These are phyloP conservation scores for Sicus ferrugineus DNA, from an alignment of 2,888 invertebrate genomes.

Conservation along the genomic window DNA sequence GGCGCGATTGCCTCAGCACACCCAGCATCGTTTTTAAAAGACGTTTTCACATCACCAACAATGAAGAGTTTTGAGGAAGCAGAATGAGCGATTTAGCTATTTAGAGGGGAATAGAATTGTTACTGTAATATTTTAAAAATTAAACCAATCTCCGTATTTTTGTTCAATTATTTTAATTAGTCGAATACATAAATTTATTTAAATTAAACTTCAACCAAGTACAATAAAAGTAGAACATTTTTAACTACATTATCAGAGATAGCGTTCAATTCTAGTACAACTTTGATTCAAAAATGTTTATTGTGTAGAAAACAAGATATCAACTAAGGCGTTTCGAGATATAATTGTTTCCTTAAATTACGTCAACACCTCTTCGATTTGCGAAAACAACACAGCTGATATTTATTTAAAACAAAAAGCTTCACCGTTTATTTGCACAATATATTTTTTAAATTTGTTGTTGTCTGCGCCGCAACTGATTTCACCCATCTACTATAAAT, in stretches of 20 bases:
- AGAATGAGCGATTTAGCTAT: no score
- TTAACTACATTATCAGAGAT: constrained; percentile 16
- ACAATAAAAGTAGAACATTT: constrained; percentile 20
- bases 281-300: constrained; percentile 15
- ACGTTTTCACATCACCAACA: no score
- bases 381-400: constrained; percentile 18
- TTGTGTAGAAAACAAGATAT: constrained; percentile 5
- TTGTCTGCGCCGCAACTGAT: background rate
- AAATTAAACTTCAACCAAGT: constrained; percentile 17
- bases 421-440: constrained; percentile 31
- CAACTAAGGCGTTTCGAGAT: constrained; percentile 4
- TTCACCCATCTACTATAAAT: constrained; percentile 4
- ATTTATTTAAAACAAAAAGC: constrained; percentile 23
- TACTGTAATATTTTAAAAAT: no score
- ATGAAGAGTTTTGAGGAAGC: no score
- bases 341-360: background rate
- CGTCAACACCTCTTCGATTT: background rate
- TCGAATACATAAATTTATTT: constrained; percentile 23
- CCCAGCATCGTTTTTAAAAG: no score
- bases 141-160: constrained; percentile 11
- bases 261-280: constrained; percentile 14
- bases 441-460: constrained; percentile 13
- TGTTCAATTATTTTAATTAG: constrained; percentile 24
- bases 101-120: no score
- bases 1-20: no score